Percentiles rank a stretch among this genome's conserved stretches.
These are phyloP conservation scores for Aleadryas rufinucha DNA, from an alignment of 2,113 vertebrate species.

Conservation along the genomic window DNA sequence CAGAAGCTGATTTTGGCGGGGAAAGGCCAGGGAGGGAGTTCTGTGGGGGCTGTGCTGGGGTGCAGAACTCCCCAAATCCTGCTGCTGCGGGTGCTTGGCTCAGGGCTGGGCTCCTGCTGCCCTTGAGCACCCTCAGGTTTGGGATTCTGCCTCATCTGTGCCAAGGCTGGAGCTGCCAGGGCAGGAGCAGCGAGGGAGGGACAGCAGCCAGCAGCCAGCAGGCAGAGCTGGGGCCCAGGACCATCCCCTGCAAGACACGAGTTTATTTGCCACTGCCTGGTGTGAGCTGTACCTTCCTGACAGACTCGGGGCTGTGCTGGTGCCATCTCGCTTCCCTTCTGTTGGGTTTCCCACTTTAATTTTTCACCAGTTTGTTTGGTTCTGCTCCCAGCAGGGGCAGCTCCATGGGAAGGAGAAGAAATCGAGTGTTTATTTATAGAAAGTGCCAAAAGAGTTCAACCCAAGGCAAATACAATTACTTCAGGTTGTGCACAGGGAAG, in stretches of 20 bases:
- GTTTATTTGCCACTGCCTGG: accelerated
- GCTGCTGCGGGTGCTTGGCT: accelerated
- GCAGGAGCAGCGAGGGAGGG: background rate
- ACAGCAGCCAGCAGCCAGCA: accelerated
- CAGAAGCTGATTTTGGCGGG: accelerated
- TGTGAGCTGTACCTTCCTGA: accelerated
- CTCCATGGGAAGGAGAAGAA: background rate
- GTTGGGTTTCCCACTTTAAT: background rate
- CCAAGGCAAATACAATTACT: background rate
- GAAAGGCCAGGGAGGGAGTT: background rate
- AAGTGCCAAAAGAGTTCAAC: background rate
- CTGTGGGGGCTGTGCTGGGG: background rate
- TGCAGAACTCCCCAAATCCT: background rate
- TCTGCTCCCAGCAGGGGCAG: background rate
- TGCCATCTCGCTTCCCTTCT: background rate
- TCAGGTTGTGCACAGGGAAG: background rate
- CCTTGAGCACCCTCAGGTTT: background rate
- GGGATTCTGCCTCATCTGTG: background rate
- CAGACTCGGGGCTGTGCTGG: accelerated
- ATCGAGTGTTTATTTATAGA: slow-evolving; percentile 14
- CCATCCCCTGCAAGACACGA: accelerated
- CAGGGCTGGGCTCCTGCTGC: background rate
- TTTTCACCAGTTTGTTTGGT: background rate
- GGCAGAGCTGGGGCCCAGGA: accelerated
- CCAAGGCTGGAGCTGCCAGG: background rate